A percentile compares a stretch with the other conserved stretches of the same genome.
phyloP scores from a whole-genome alignment of 1,140 invertebrate genomes.

The Neotoxoptera formosana region DNA sequence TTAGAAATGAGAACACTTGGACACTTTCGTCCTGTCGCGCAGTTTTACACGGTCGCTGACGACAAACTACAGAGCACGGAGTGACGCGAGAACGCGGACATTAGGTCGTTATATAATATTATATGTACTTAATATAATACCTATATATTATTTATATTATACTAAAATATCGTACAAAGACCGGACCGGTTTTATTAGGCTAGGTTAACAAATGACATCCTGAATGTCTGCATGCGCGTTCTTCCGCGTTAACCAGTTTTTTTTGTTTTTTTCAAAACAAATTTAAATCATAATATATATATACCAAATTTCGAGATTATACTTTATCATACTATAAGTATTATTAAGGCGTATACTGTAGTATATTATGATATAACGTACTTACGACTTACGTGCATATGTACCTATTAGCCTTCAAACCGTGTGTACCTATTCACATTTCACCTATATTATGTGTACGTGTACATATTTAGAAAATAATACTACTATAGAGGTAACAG shows the following conservation, averaged over 20 bases:
- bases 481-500: no score
- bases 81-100: background rate
- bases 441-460: no score
- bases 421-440: no score
- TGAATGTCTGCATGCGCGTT: no score
- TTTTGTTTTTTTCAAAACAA: background rate
- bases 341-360: no score
- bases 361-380: no score
- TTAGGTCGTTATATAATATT: background rate
- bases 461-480: no score
- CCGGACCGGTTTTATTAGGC: background rate
- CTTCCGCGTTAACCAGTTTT: background rate
- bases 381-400: no score
- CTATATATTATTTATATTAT: background rate
- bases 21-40: background rate
- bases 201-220: background rate
- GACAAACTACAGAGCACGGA: background rate
- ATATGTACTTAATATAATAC: background rate
- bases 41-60: background rate
- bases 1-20: background rate
- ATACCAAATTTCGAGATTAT: no score
- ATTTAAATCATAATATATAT: background rate
- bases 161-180: background rate
- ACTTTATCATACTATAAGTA: no score
- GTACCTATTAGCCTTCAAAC: no score